A percentile compares a stretch with the other conserved stretches of the same genome.
phyloP scores from a whole-genome alignment of 2,113 vertebrate genomes.

The Salvelinus fontinalis region DNA sequence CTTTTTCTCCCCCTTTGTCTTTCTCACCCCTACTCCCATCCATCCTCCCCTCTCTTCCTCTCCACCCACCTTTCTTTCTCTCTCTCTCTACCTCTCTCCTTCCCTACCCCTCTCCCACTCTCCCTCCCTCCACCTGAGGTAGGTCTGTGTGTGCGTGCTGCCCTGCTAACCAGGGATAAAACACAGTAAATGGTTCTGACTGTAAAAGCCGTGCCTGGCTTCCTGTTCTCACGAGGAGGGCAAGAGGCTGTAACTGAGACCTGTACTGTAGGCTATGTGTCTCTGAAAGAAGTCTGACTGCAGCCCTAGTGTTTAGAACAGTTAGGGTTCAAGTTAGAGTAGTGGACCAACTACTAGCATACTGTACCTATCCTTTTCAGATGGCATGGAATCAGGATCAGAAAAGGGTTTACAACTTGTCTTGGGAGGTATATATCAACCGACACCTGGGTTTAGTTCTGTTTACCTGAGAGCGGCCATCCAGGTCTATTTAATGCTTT shows the following conservation, averaged over 20 bases:
- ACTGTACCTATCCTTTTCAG: conserved; percentile 1
- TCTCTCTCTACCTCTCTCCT: too few relatives aligned
- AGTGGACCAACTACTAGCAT: not conserved
- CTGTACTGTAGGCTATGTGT: not conserved
- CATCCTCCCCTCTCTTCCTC: too few relatives aligned
- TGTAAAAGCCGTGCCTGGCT: conserved; percentile 53
- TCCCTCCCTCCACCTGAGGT: conserved; percentile 43
- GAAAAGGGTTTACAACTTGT: too few relatives aligned
- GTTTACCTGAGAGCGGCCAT: conserved; percentile 58
- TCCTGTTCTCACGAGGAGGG: conserved; percentile 55
- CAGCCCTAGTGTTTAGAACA: not conserved
- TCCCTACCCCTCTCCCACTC: too few relatives aligned
- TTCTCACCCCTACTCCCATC: too few relatives aligned
- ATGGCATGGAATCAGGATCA: not conserved
- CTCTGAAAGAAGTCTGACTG: not conserved
- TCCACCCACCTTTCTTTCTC: too few relatives aligned
- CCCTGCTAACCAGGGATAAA: conserved; percentile 60
- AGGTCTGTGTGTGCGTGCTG: conserved; percentile 44
- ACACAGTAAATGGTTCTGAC: conserved; percentile 66
- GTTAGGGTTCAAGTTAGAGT: not conserved
- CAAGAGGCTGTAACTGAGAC: not conserved
- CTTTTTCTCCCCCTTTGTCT: too few relatives aligned
- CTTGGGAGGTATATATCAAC: conserved; percentile 33
- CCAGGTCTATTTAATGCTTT: conserved; percentile 64
- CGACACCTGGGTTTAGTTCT: conserved; percentile 63